phyloP scores from a whole-genome alignment of 2,113 vertebrate species.

The Acinonyx jubatus region DNA sequence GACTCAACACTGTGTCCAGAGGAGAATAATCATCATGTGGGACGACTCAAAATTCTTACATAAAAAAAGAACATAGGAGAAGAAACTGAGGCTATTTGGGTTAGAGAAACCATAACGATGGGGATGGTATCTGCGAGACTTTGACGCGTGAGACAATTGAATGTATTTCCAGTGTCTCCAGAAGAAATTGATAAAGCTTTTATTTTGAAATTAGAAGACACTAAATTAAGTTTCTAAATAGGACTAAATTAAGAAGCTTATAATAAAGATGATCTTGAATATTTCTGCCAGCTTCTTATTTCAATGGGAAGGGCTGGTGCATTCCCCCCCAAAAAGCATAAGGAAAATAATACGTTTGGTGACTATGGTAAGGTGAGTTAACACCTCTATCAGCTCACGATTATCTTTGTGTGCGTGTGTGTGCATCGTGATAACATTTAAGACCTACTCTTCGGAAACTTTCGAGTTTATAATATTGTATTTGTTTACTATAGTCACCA shows the following conservation, averaged over 20 bases:
- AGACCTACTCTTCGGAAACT: neutral
- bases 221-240: too few relatives aligned
- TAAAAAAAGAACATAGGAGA: neutral
- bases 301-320: neutral
- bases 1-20: neutral
- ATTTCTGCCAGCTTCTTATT: neutral
- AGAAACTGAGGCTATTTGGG: neutral
- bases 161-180: neutral
- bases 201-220: neutral
- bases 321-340: neutral
- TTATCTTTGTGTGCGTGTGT: neutral
- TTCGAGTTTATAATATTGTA: neutral
- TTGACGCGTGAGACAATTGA: neutral
- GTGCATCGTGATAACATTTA: neutral
- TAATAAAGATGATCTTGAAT: neutral
- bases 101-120: neutral
- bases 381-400: neutral
- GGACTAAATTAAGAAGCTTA: neutral
- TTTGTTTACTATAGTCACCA: neutral
- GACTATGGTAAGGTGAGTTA: neutral
- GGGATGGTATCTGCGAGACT: neutral
- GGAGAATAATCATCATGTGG: neutral
- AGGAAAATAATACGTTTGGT: neutral
- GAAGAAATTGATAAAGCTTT: neutral
- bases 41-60: neutral